Percentiles rank a stretch among this genome's conserved stretches.
Evolutionary conservation across 2,888 invertebrate genomes (phyloP).

Genomic region (Chrysolina haemoptera): DNA sequence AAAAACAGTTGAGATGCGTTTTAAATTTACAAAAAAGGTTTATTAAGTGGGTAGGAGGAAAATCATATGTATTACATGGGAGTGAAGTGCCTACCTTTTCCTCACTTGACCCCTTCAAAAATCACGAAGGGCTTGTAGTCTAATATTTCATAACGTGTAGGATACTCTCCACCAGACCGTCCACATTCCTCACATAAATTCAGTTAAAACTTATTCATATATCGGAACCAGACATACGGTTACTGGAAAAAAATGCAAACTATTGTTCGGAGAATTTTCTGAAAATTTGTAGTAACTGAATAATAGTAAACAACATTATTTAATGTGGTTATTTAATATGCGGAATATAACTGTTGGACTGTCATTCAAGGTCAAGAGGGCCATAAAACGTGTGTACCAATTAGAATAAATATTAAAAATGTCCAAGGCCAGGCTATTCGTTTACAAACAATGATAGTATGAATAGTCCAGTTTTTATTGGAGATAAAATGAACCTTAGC

Average conservation of each 20-base stretch:
- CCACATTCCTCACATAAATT: too few species aligned
- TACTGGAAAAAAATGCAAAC: background rate
- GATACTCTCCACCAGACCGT: too few species aligned
- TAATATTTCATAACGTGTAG: too few species aligned
- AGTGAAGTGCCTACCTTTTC: too few species aligned
- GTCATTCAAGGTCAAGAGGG: slow-evolving; percentile 41
- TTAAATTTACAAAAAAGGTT: too few species aligned
- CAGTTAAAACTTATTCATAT: too few species aligned
- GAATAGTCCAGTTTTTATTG: background rate
- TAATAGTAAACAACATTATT: background rate
- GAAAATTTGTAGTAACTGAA: background rate
- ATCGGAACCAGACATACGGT: too few species aligned
- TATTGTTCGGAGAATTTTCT: background rate
- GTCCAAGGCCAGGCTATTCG: slow-evolving; percentile 14
- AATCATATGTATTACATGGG: too few species aligned
- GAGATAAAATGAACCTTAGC: background rate
- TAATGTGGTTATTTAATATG: slow-evolving; percentile 14
- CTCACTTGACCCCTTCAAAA: too few species aligned
- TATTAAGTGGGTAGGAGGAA: too few species aligned
- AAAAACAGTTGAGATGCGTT: too few species aligned
- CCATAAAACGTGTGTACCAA: slow-evolving; percentile 50
- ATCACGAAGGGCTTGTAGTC: too few species aligned
- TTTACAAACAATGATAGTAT: slow-evolving; percentile 14
- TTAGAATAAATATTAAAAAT: slow-evolving; percentile 46
- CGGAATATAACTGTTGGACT: background rate